Conservation (phyloP, 2,797 vertebrate species). For the Poliocrania exsul region DNA sequence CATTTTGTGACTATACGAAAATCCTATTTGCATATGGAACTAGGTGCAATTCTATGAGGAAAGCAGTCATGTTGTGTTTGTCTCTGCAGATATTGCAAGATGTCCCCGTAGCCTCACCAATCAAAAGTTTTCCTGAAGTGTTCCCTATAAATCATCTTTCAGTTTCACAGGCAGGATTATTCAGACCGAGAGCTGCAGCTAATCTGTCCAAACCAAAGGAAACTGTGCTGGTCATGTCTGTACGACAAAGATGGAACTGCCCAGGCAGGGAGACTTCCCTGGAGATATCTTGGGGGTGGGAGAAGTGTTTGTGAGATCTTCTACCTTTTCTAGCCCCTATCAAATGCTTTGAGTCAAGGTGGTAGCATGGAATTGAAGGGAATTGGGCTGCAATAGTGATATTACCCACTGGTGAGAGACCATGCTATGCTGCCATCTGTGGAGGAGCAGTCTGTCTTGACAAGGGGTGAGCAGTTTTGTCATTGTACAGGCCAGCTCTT, state of each 20-base stretch:
- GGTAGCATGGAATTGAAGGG: neutral
- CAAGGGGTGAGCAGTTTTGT: neutral
- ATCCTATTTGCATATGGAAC: neutral
- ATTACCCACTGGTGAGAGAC: neutral
- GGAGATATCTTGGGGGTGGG: neutral
- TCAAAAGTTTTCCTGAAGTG: neutral
- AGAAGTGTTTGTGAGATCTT: neutral
- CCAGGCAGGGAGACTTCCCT: neutral
- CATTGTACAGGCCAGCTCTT: neutral
- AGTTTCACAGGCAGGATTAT: neutral
- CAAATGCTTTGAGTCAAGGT: neutral
- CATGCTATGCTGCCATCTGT: rapidly evolving
- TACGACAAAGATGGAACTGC: neutral
- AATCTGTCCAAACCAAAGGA: neutral
- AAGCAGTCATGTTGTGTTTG: neutral
- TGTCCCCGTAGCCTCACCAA: neutral
- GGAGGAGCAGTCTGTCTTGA: neutral
- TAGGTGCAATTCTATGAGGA: neutral
- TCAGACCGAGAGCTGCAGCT: neutral
- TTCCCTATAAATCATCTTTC: neutral
- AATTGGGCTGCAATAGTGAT: rapidly evolving
- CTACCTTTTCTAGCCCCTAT: neutral
- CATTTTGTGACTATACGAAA: neutral
- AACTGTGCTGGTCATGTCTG: neutral
- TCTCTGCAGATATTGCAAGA: neutral